Conservation (phyloP, 2,113 vertebrate genomes). For the Eolophus roseicapilla region DNA sequence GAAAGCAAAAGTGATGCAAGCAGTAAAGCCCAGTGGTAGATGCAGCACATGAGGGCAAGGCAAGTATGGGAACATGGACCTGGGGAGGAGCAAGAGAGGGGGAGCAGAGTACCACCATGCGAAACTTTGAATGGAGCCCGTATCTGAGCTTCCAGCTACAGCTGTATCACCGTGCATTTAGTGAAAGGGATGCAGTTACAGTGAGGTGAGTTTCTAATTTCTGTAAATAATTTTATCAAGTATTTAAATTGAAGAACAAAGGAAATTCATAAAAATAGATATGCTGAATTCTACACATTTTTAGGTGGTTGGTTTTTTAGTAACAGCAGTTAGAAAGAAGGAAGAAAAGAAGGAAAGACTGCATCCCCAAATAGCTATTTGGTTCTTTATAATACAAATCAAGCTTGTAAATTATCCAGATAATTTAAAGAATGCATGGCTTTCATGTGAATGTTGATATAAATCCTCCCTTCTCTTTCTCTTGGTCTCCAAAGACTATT, state of each 20-base stretch:
- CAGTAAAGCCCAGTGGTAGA: background rate
- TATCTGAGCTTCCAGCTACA: background rate
- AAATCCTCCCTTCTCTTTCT: background rate
- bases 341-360: background rate
- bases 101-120: background rate
- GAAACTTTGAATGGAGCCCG: background rate
- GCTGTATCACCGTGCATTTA: background rate
- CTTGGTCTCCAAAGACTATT: background rate
- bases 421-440: background rate
- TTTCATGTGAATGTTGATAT: background rate
- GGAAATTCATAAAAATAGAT: fast-evolving
- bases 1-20: background rate
- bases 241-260: background rate
- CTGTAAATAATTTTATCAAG: background rate
- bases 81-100: background rate
- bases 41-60: background rate
- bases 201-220: background rate
- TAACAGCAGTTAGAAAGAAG: background rate
- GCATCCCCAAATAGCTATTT: background rate
- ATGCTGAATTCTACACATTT: background rate
- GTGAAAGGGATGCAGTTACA: background rate
- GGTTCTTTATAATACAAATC: background rate
- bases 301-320: background rate
- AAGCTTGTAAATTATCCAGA: background rate
- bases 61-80: background rate